phyloP scores from a whole-genome alignment of 2,888 invertebrate genomes.

The Thalpophila matura region DNA sequence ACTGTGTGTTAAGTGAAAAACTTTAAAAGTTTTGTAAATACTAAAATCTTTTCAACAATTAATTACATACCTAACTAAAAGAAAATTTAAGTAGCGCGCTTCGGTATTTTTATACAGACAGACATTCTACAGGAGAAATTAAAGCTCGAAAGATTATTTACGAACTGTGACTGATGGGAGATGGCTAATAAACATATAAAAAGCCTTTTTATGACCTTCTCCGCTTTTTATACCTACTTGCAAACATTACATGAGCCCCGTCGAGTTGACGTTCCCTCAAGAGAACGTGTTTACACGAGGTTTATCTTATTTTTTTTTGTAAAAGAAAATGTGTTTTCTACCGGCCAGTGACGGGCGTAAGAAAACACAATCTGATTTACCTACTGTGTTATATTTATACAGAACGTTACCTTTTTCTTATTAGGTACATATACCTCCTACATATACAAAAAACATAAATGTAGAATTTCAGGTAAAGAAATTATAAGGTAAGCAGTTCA shows the following conservation, averaged over 20 bases:
- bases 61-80: no score
- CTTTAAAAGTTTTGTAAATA: not conserved
- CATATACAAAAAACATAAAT: constrained; percentile 20
- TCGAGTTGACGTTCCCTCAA: constrained; percentile 48
- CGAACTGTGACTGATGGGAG: constrained; percentile 39
- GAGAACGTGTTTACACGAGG: constrained; percentile 51
- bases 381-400: constrained; percentile 32
- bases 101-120: no score
- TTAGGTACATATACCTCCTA: not conserved
- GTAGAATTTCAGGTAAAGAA: constrained; percentile 24
- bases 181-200: constrained; percentile 47
- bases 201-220: constrained; percentile 51
- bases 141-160: constrained; percentile 42
- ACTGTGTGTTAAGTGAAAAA: no score
- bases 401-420: constrained; percentile 16
- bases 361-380: constrained; percentile 50
- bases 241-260: constrained; percentile 46
- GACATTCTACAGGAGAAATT: constrained; percentile 9
- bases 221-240: constrained; percentile 42
- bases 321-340: constrained; percentile 51
- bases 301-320: constrained; percentile 47
- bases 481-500: constrained; percentile 15
- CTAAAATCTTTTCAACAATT: constrained; percentile 21
- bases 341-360: constrained; percentile 36
- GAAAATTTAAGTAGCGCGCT: constrained; percentile 12